phyloP scores from a whole-genome alignment of 2,797 vertebrate species.

The Vipera ursinii region DNA sequence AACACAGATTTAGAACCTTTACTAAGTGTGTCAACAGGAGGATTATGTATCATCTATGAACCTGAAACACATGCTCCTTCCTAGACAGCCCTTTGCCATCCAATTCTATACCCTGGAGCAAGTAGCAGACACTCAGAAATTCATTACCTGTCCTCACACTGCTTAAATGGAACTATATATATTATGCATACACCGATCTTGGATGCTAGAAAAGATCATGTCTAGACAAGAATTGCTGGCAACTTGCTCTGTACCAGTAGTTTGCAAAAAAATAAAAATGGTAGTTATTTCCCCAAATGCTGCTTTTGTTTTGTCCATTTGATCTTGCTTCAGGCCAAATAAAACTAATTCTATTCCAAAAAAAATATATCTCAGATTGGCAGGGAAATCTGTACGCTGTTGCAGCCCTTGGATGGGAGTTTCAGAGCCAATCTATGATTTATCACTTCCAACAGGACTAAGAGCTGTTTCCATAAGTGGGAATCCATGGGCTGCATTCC shows the following conservation, averaged over 20 bases:
- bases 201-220: slow-evolving; percentile 38
- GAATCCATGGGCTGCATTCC: neutral
- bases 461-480: neutral
- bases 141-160: neutral
- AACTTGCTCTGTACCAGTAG: slow-evolving; percentile 35
- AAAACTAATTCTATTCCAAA: neutral
- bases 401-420: neutral
- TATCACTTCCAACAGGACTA: neutral
- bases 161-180: slow-evolving; percentile 1
- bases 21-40: neutral
- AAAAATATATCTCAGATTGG: neutral
- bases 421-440: neutral
- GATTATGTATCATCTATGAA: neutral
- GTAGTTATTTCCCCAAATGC: neutral
- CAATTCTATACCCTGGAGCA: neutral
- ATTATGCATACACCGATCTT: neutral
- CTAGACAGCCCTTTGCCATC: neutral
- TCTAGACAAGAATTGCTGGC: slow-evolving; percentile 44
- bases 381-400: neutral
- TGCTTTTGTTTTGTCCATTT: neutral
- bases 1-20: neutral
- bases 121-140: neutral
- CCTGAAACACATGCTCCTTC: neutral
- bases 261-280: neutral
- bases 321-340: neutral